Evolutionary conservation across 35 echinoderm and acorn worm species (phyloP), one percentile per base, ranked within the genome.

Genomic region (Hemicentrotus pulcherrimus): DNA sequence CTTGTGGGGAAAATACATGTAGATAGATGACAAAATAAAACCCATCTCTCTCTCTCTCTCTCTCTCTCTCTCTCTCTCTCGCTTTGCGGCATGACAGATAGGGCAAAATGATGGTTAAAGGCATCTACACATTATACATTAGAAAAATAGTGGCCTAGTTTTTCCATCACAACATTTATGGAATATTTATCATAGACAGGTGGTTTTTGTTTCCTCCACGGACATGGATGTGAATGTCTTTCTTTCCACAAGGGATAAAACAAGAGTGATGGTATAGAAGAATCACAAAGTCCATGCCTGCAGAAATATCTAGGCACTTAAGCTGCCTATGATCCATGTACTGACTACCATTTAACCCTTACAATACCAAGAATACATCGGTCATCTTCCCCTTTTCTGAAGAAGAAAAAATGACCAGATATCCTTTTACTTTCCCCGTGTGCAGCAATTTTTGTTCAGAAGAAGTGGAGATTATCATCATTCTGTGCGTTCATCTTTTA

Each of bases 101-200:
- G 65, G 19, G 6, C 5, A 28, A 78, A 18, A 78, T 78, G 65
- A 78, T 78, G 65, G 19, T 78, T 78, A 78, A 78, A 78, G 65
- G 65, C 65, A 78, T 78, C 19, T 78, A 78, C 65, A 78, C n/a
- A 78, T 22, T n/a, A 78, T 78, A 1, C 19, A 78, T 78, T 78
- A 78, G 22, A 78, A 18, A 78, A 78, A 78, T 78, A 28, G 65
- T 78, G 65, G 65, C 65, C 65, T 78, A 78, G 65, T 78, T 78
- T 78, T 78, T 78, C 28, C 65, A n/a, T 78, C 65, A 30, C 65
- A 78, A 78, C 65, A 78, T 78, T 78, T 78, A 78, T 78, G 65
- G 65, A 78, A 78, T 78, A 78, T 78, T 78, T 78, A 78, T 78
- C 65, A 78, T 78, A n/a, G 65, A 78, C 65, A 78, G 65, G 65